Base-by-base conservation (phyloP, 2,888 invertebrate species). In the Noctua janthina region DNA sequence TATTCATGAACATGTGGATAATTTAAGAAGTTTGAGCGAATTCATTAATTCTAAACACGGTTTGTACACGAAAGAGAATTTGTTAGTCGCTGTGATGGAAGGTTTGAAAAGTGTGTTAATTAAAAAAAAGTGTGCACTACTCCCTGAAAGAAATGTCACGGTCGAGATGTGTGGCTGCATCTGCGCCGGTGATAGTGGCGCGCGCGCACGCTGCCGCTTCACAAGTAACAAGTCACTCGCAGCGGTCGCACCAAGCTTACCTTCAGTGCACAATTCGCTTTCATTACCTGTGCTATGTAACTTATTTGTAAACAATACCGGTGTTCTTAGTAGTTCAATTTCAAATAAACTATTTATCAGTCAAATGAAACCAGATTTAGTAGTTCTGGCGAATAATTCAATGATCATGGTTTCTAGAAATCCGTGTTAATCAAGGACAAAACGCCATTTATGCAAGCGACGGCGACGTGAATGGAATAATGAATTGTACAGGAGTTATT, bases 81-180 rank as follows among this genome's bases (percentile, higher is more conserved):
- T 76, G 64, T 73, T 80, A 70, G 54, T 78, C 35, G 66, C 75
- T 78, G 49, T 78, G 54, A 72, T 69, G 78, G 73, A 77, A 43
- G 43, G 71, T 84, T 81, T 81, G 85, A 92, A 93, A 94, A 92
- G 91, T 93, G 91, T 93, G 92, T 92, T 94, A 94, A 93, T 94
- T 93, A 92, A 91, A 93, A 93, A 35, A 91, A 91, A 91, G 90
- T 89, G 92, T 89, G 92, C 89, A 92, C 93, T 92, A 88, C 90
- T 91, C 95, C 95, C 96, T 95, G 92, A 94, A 93, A 94, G 93
- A 94, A 92, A 92, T 93, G 96, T 96, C 93, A 96, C 96, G 96
- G 94, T 96, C 93, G 96, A 94, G 93, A 93, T 94, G 91, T 91
- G 90, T 91, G 91, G 90, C 89, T 87, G 91, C 89, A 89, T 74